Percentiles rank a stretch among this genome's conserved stretches.
phyloP scores from a whole-genome alignment of 2,113 vertebrate species.

The Caloenas nicobarica region DNA sequence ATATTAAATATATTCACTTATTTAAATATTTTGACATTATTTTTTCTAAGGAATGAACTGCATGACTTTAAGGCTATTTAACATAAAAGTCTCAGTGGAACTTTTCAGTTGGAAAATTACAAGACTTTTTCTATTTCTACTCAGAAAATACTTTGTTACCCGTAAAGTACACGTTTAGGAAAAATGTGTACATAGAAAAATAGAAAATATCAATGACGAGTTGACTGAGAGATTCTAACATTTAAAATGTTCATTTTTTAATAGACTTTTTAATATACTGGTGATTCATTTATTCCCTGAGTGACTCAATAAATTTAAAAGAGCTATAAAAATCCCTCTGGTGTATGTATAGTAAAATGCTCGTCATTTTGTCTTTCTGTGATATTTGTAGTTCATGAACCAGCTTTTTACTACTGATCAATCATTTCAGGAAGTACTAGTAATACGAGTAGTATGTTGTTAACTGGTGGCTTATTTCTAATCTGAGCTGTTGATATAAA shows the following conservation, averaged over 20 bases:
- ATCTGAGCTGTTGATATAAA: background rate
- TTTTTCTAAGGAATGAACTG: background rate
- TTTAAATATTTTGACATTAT: background rate
- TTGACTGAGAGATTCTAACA: background rate
- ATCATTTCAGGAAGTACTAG: conserved; percentile 15
- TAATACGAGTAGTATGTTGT: background rate
- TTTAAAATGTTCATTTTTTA: conserved; percentile 12
- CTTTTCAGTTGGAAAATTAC: background rate
- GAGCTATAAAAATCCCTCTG: conserved; percentile 26
- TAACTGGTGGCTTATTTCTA: background rate
- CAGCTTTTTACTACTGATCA: conserved; percentile 6
- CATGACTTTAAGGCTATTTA: background rate
- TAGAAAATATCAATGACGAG: background rate
- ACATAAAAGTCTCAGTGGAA: background rate
- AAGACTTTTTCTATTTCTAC: background rate
- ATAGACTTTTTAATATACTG: background rate
- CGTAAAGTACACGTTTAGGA: background rate
- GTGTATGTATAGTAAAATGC: conserved; percentile 6
- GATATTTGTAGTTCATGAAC: background rate
- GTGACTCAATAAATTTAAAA: conserved; percentile 23
- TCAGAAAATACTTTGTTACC: background rate
- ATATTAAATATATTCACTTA: background rate
- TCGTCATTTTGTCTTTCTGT: conserved; percentile 32
- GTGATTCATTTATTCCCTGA: background rate
- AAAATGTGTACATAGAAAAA: background rate